Percentiles rank a stretch among this genome's conserved stretches.
These are phyloP conservation scores for Bucco capensis DNA, from an alignment of 2,113 vertebrate species.

Conservation along the genomic window DNA sequence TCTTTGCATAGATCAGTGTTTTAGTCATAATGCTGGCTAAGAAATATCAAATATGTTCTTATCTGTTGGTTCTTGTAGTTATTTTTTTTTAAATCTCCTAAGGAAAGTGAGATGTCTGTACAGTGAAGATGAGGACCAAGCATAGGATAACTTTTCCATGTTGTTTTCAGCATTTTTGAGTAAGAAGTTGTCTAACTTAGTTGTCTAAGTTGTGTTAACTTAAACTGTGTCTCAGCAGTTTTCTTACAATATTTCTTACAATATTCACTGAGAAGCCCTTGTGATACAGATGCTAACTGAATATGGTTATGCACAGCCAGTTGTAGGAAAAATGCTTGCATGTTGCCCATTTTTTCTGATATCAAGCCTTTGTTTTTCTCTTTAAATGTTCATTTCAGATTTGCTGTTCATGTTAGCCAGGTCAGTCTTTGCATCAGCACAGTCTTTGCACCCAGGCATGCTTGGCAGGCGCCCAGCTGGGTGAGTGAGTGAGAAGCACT, in stretches of 20 bases:
- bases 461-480: rapidly evolving
- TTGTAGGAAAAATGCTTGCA: not conserved
- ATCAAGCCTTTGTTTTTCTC: not conserved
- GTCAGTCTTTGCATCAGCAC: not conserved
- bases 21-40: not conserved
- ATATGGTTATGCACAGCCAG: rapidly evolving
- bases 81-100: not conserved
- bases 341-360: not conserved
- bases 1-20: not conserved
- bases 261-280: not conserved
- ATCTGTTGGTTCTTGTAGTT: not conserved
- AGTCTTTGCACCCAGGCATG: not conserved
- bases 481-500: not conserved
- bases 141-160: not conserved
- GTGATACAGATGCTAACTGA: not conserved
- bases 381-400: not conserved
- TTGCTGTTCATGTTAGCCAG: not conserved
- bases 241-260: not conserved
- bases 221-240: not conserved
- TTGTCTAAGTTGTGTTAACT: too few relatives aligned
- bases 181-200: not conserved
- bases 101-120: not conserved
- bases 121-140: not conserved
- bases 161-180: not conserved
- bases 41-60: not conserved